Percentiles rank a stretch among this genome's conserved stretches.
These are phyloP conservation scores for Drosophila melanogaster DNA, from an alignment of 1,140 invertebrate genomes.

Conservation along the genomic window DNA sequence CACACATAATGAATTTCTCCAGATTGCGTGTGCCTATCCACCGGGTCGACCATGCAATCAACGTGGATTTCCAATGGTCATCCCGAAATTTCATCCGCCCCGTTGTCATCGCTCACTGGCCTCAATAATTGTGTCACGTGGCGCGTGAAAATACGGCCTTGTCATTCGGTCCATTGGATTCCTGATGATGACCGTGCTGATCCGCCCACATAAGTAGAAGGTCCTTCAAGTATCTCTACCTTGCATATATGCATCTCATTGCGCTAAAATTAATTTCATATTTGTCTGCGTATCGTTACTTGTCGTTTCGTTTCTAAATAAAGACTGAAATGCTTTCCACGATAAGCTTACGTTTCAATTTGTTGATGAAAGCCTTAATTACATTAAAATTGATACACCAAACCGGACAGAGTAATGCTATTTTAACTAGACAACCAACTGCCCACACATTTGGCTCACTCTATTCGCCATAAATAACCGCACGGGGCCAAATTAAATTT, in stretches of 20 bases:
- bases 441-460: conserved; percentile 2
- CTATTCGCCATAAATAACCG: conserved; percentile 10
- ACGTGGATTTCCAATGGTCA: conserved; percentile 39
- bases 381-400: conserved; percentile 11
- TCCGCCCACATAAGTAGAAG: not conserved
- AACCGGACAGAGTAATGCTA: conserved; percentile 23
- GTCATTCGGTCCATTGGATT: conserved; percentile 37
- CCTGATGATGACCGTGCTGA: not conserved
- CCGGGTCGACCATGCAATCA: conserved; percentile 24
- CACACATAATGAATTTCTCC: conserved; percentile 42
- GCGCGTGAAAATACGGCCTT: conserved; percentile 46
- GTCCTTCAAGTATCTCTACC: not conserved
- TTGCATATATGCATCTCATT: not conserved
- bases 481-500: conserved; percentile 40
- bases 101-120: conserved; percentile 34
- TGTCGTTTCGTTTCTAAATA: too few relatives aligned
- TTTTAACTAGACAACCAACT: conserved; percentile 26
- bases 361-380: conserved; percentile 20
- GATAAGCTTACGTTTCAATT: too few relatives aligned
- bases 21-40: conserved; percentile 36
- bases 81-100: not conserved
- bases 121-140: conserved; percentile 59
- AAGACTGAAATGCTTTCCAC: too few relatives aligned
- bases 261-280: not conserved
- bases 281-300: too few relatives aligned